Evolutionary conservation across 2,888 invertebrate species (phyloP), one percentile per base, ranked within the genome.

Genomic region (Melieria crassipennis): DNA sequence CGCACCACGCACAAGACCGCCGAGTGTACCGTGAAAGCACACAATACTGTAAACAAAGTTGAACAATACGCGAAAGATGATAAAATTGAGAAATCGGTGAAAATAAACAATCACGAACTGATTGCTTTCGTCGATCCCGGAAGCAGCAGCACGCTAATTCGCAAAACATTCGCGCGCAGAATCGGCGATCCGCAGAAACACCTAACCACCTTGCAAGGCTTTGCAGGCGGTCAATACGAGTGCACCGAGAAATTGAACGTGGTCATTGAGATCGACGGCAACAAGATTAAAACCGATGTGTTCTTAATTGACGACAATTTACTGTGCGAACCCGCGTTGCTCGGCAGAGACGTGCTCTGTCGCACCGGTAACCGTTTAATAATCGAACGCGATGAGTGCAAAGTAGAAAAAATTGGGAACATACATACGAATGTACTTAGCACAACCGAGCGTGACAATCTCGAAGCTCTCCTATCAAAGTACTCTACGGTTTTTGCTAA

Each of bases 331-430:
- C 1, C 42, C 1, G 58, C 45, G 10, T 58, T 58, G 43, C 10
- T 58, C 4, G 58, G 58, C 6, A 42, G 58, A 58, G 58, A 58
- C 43, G 42, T 58, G 4, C 43, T 58, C 10, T 58, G 58, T 16
- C 16, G 16, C 16, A 16, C 16, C 16, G 16, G 16, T 16, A 16
- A 16, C 16, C 16, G 16, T 16, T 16, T 16, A 16, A 16, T 16
- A 0, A 1, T 16, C 16, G 16, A 16, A 16, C 16, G 16, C 16
- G 16, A 16, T 16, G 16, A 16, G 16, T 16, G 16, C 16, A 16
- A 16, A 16, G 16, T 16, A 16, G 16, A 16, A 16, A 16, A 16
- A 16, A 16, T 16, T 16, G 0, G 16, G 16, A 16, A 16, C 16
- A 16, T 16, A 16, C 16, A 16, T 16, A 16, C 16, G 16, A 16